These are phyloP conservation scores for Bos indicus DNA, from an alignment of 2,113 vertebrate genomes.

Conservation along the genomic window DNA sequence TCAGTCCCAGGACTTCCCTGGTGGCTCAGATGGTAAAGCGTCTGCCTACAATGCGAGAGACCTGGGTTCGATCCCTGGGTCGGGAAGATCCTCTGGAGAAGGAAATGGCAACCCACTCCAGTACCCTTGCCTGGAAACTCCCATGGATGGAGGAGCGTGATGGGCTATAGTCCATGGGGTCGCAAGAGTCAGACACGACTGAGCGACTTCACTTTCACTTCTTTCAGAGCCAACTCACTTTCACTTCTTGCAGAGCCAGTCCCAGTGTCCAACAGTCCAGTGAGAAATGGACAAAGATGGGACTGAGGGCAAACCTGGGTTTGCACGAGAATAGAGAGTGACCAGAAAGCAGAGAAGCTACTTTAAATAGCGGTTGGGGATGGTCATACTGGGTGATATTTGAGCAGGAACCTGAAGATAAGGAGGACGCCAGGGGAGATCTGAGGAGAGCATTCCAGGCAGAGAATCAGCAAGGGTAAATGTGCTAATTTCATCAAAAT, in stretches of 20 bases:
- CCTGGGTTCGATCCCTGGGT: background rate
- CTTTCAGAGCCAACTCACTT: background rate
- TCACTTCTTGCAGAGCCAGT: background rate
- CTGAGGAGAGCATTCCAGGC: background rate
- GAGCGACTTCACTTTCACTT: background rate
- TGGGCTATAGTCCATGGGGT: background rate
- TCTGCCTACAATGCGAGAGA: background rate
- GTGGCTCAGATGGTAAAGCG: background rate
- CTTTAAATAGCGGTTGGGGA: background rate
- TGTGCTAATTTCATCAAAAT: background rate
- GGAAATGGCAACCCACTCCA: background rate
- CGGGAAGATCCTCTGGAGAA: accelerated
- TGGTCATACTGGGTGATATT: background rate
- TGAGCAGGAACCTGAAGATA: background rate
- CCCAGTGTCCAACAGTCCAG: background rate
- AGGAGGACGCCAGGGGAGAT: background rate
- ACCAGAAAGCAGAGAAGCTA: background rate
- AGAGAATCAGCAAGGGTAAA: background rate
- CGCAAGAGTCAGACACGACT: background rate
- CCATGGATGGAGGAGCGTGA: accelerated
- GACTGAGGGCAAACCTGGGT: background rate
- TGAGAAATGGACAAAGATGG: background rate
- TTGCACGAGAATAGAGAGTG: background rate
- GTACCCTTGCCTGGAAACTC: background rate
- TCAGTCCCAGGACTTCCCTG: background rate